These are phyloP conservation scores for Callyntrura guangdongensis DNA, from an alignment of 2,888 invertebrate species.

Conservation along the genomic window DNA sequence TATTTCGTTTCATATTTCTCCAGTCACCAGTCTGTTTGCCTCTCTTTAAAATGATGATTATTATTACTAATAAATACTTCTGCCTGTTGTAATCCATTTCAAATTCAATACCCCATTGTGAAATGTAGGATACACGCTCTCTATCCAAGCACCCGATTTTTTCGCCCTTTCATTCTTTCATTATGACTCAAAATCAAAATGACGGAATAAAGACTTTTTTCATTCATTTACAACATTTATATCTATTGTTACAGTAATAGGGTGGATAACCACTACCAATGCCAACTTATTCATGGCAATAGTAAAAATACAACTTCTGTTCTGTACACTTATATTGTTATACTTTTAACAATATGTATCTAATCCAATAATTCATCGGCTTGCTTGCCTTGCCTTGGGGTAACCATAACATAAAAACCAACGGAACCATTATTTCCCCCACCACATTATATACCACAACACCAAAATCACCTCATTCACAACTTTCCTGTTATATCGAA, in stretches of 20 bases:
- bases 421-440: background rate
- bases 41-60: background rate
- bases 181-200: conserved; percentile 10
- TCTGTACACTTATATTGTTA: no score
- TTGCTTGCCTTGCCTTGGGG: no score
- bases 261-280: background rate
- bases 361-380: conserved; percentile 43
- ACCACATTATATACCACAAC: background rate
- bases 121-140: background rate
- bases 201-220: conserved; percentile 9
- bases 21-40: background rate
- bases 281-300: background rate
- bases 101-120: background rate
- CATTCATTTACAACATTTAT: background rate
- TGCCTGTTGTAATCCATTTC: background rate
- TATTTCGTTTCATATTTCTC: background rate
- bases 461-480: background rate
- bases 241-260: conserved; percentile 2
- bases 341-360: conserved; percentile 44
- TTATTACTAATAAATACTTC: background rate
- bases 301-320: background rate
- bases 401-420: background rate
- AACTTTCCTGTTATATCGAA: no score
- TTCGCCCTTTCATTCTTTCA: background rate
- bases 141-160: conserved; percentile 3